Conservation (phyloP, 1,140 invertebrate genomes). For the Apis mellifera region Amel_HAv3.1 CM009934.2:2785501-2786000, state of each 20-base stretch:
- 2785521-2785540: no score
- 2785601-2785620: not conserved
- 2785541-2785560: not conserved
- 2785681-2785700: not conserved
- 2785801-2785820: slow-evolving; percentile 19
- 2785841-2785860: slow-evolving; percentile 50
- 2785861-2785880: slow-evolving; percentile 79
- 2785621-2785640: not conserved
- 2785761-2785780: slow-evolving; percentile 2
- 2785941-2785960: slow-evolving; percentile 84
- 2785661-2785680: not conserved
- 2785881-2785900: slow-evolving; percentile 96
- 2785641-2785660: not conserved
- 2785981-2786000: slow-evolving; percentile 82
- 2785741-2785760: not conserved
- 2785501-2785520: no score
- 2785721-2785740: not conserved
- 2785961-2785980: slow-evolving; percentile 82
- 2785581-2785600: not conserved
- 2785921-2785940: slow-evolving; percentile 97
- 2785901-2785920: slow-evolving; percentile 97
- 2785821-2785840: slow-evolving; percentile 40
- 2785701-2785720: slow-evolving; percentile 21
- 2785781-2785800: not conserved
- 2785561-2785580: not conserved